These are phyloP conservation scores for Aphaenogaster ashmeadi DNA, from an alignment of 1,140 invertebrate genomes.

Conservation along the genomic window DNA sequence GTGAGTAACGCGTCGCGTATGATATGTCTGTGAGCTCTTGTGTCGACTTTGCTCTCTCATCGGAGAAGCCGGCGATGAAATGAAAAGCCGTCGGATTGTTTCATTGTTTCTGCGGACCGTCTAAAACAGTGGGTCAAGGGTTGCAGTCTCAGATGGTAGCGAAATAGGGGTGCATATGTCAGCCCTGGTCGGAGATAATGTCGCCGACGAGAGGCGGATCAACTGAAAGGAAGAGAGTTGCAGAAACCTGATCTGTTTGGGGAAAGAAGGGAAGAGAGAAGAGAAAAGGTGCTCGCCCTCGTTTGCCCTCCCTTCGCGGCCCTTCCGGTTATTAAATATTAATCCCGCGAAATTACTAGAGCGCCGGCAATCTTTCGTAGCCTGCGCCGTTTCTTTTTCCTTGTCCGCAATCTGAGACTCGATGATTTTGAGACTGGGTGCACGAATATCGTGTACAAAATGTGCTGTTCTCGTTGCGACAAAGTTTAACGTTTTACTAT, in stretches of 20 bases:
- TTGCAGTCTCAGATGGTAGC: slow-evolving; percentile 22
- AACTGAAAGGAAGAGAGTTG: not conserved
- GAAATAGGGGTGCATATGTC: slow-evolving; percentile 44
- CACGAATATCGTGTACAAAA: not conserved
- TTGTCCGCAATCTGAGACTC: slow-evolving; percentile 80
- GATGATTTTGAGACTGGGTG: not conserved
- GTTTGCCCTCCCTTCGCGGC: slow-evolving; percentile 56
- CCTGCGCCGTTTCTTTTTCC: slow-evolving; percentile 70
- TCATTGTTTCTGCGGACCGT: slow-evolving; percentile 58
- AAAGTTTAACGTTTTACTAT: slow-evolving; percentile 3
- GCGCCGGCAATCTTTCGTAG: slow-evolving; percentile 81
- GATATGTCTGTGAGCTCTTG: slow-evolving; percentile 23
- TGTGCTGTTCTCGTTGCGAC: not conserved
- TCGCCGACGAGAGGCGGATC: slow-evolving; percentile 6
- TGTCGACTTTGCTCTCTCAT: slow-evolving; percentile 54
- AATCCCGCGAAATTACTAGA: slow-evolving; percentile 86
- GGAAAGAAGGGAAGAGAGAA: slow-evolving; percentile 3
- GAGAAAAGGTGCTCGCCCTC: slow-evolving; percentile 37
- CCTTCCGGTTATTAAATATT: slow-evolving; percentile 85
- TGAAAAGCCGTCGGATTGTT: slow-evolving; percentile 49
- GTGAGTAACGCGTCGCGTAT: slow-evolving; percentile 21
- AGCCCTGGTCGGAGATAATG: slow-evolving; percentile 38
- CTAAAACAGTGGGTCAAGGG: slow-evolving; percentile 68
- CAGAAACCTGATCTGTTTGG: slow-evolving; percentile 20
- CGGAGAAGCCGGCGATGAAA: slow-evolving; percentile 16